Conservation (phyloP, 2,888 invertebrate genomes). For the Noctua comes region DNA sequence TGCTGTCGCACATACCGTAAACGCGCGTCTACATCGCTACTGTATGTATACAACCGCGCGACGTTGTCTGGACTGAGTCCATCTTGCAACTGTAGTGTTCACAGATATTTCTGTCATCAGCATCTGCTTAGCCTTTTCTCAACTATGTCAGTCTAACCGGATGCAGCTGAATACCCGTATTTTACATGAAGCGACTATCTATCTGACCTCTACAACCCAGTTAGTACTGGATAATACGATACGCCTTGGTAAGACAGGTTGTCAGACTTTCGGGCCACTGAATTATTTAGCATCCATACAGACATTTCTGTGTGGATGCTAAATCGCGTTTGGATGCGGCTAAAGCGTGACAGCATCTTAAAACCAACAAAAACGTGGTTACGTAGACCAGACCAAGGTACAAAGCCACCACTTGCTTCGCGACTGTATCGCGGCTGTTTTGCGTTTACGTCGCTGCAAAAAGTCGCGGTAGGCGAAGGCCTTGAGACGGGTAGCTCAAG, state of each 20-base stretch:
- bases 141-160: neutral
- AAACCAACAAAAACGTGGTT: no score
- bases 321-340: no score
- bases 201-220: neutral
- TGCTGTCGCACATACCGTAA: neutral
- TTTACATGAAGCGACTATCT: neutral
- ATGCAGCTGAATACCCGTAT: neutral
- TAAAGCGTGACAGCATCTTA: no score
- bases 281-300: neutral
- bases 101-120: neutral
- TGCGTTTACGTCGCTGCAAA: neutral
- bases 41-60: neutral
- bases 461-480: neutral
- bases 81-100: neutral
- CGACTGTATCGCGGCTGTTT: neutral
- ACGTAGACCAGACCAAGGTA: no score
- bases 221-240: neutral
- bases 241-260: neutral
- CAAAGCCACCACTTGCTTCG: neutral
- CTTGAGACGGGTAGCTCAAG: slow-evolving; percentile 22
- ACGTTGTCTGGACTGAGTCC: neutral
- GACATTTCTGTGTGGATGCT: neutral
- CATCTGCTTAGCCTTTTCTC: neutral
- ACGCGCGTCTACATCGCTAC: neutral
- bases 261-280: neutral